Evolutionary conservation across 2,888 invertebrate species (phyloP), one percentile per base, ranked within the genome.

Genomic region (Platypus cylindrus): DNA sequence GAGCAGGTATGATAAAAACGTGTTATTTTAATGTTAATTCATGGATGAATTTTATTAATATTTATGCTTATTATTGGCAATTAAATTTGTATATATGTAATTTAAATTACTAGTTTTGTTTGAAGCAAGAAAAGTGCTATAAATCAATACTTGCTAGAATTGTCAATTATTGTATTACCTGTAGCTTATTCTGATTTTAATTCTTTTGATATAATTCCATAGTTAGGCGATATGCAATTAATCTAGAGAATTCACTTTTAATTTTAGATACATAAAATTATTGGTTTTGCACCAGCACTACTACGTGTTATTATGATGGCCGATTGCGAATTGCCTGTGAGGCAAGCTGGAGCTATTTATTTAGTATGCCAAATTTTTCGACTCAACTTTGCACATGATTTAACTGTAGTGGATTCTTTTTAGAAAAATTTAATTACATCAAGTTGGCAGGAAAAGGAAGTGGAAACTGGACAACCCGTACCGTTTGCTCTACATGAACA

Each of bases 311-410:
- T 95, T 36, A 90, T 94, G 87, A 75, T 79, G 62, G 75, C 76
- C 52, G 87, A 89, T 48, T 71, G 91, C 29, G 84, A 91, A 43
- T 78, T 87, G 72, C 86, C 93, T 44, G 82, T 94, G 0, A 69
- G 95, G 44, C 95, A 97, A 68, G 95, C 95, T 44, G 91, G 90
- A 50, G 95, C 85, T 23, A 87, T 98, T 48, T 98, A 94, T 65
- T 67, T 98, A 46, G 98, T 98, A 66, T 27, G 27, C 12, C 15
- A 14, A 5, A 14, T 13, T 3, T 3, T n/a, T n/a, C n/a, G n/a
- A n/a, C n/a, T n/a, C n/a, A n/a, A n/a, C n/a, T n/a, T n/a, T n/a
- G n/a, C n/a, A n/a, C n/a, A n/a, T n/a, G n/a, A n/a, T n/a, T n/a
- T n/a, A n/a, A n/a, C n/a, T n/a, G n/a, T 20, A 26, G 14, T 24